Evolutionary conservation across 2,797 vertebrate species (phyloP), one percentile per base, ranked within the genome.

Genomic region (Crypturellus tataupa): DNA sequence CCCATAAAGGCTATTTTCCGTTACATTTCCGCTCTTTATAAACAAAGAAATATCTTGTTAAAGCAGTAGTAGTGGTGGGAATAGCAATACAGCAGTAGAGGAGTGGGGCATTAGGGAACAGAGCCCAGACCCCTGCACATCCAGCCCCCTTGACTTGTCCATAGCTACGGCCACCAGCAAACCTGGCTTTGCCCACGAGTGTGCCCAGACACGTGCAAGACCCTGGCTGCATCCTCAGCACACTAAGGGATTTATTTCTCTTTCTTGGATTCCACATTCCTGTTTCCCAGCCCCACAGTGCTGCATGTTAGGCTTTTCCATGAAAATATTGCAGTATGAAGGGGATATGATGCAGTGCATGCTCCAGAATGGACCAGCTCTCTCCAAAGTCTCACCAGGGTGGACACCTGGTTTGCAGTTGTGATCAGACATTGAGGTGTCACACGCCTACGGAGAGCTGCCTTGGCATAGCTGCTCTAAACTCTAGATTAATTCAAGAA

Each of bases 391-490:
- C 42, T 25, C 24, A 3, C n/a, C 8, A 2, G 2, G 4, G 19
- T 49, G 55, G 56, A 65, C 47, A 27, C 9, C 62, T 58, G 33
- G 40, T 29, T 60, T 87, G 29, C 60, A 51, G 27, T 0, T 56
- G 37, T 24, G 31, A 46, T 31, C 80, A 86, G 63, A 59, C 31
- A 71, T 23, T 12, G 39, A 46, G 59, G 33, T 24, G 29, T 25
- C 2, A 39, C 37, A 10, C 35, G n/a, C 24, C 55, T 82, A 39
- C 67, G 70, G 31, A 33, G 39, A 80, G 23, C 17, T 63, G 47
- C 9, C 3, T 7, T 19, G 31, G 13, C 23, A 42, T 85, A 0
- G 0, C 8, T 67, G 39, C 42, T 85, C 76, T 35, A 51, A 55
- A 35, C 23, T 20, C 13, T 8, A 55, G 39, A 40, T 14, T 17